Evolutionary conservation across 37 sponge, comb jelly and placozoan genomes (phyloP).

Genomic region (Chondrilla cf. caribensis): DNA sequence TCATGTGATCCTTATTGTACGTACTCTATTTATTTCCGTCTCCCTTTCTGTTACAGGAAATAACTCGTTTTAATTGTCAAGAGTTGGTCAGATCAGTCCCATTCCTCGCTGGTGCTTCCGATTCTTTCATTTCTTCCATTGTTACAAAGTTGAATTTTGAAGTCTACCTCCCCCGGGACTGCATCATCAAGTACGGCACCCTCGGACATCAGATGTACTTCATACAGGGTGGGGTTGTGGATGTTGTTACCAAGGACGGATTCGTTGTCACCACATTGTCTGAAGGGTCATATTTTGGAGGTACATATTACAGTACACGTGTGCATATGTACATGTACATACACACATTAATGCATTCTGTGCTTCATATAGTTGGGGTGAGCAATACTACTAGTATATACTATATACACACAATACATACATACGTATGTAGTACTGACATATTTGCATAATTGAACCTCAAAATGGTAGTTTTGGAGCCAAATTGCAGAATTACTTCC

Average conservation of each 20-base stretch:
- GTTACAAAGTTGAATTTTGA: conserved; percentile 45
- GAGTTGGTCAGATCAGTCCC: conserved; percentile 52
- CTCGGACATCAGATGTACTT: conserved; percentile 32
- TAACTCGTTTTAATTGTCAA: conserved; percentile 36
- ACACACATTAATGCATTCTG: not conserved
- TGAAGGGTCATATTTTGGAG: conserved; percentile 72
- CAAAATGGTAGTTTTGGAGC: too few species aligned
- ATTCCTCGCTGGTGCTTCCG: conserved; percentile 38
- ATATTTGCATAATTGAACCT: too few species aligned
- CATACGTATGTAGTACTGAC: too few species aligned
- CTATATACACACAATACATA: too few species aligned
- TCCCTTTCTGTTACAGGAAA: conserved; percentile 26
- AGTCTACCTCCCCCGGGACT: conserved; percentile 56
- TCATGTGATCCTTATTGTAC: too few species aligned
- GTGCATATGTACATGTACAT: not conserved
- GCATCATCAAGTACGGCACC: conserved; percentile 29
- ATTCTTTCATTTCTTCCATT: conserved; percentile 39
- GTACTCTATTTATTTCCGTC: not conserved
- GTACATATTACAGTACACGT: too few species aligned
- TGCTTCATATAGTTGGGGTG: too few species aligned
- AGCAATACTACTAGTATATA: too few species aligned
- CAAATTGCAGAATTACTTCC: too few species aligned
- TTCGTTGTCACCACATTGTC: conserved; percentile 15
- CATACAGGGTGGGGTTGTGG: not conserved
- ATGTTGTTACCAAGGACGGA: conserved; percentile 38